Conservation (phyloP, 2,888 invertebrate genomes). For the Ernsta delagoae region DNA sequence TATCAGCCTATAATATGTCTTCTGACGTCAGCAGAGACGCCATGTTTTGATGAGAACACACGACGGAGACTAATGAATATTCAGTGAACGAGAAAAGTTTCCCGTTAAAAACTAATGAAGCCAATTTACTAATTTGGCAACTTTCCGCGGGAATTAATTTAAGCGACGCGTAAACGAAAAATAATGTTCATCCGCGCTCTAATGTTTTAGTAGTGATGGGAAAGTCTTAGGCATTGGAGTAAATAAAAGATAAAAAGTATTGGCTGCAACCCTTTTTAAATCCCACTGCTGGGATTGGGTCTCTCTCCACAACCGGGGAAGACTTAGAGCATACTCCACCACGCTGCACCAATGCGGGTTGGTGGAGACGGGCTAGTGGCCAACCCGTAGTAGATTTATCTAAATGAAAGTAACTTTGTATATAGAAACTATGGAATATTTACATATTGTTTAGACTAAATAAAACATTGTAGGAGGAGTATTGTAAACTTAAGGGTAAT, state of each 20-base stretch:
- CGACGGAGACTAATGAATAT: slow-evolving; percentile 33
- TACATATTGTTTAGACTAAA: too few species aligned
- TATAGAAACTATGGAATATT: too few species aligned
- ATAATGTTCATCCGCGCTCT: slow-evolving; percentile 27
- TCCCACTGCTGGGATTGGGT: too few species aligned
- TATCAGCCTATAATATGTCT: not conserved
- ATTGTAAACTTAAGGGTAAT: too few species aligned
- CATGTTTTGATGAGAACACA: slow-evolving; percentile 29
- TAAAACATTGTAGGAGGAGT: too few species aligned
- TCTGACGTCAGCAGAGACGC: not conserved
- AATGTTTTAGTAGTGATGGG: slow-evolving; percentile 11
- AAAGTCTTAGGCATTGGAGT: not conserved
- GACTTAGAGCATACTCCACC: too few species aligned
- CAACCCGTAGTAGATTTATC: too few species aligned
- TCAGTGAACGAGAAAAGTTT: slow-evolving; percentile 31
- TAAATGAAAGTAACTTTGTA: too few species aligned
- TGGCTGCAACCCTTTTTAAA: too few species aligned
- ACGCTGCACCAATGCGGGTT: too few species aligned
- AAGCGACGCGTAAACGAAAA: slow-evolving; percentile 33
- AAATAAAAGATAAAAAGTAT: not conserved
- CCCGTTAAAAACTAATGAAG: slow-evolving; percentile 36
- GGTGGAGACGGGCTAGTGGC: too few species aligned
- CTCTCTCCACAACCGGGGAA: too few species aligned
- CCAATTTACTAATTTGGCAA: slow-evolving; percentile 35
- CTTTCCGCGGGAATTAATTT: slow-evolving; percentile 31